Conservation (phyloP, 2,888 invertebrate species). For the Unio delphinus region DNA sequence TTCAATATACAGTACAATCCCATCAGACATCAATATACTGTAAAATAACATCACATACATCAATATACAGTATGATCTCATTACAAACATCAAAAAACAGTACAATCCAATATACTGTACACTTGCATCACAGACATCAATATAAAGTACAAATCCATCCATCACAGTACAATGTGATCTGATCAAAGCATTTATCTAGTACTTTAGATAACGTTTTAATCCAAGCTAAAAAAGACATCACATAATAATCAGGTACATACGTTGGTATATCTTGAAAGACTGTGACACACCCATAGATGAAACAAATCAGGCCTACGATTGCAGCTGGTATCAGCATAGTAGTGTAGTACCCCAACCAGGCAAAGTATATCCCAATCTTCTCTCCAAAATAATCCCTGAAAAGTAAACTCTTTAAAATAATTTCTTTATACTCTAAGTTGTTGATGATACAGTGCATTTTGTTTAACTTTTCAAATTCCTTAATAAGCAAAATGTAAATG, state of each 20-base stretch:
- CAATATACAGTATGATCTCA: no score
- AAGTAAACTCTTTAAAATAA: slow-evolving; percentile 3
- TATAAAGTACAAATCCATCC: no score
- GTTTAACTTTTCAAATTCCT: no score
- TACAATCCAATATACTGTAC: no score
- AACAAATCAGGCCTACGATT: slow-evolving; percentile 62
- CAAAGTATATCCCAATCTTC: slow-evolving; percentile 85
- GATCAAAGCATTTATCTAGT: not conserved
- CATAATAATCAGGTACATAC: slow-evolving; percentile 39
- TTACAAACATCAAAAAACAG: no score
- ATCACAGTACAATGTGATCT: no score
- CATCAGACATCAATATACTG: no score
- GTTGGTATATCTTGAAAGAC: slow-evolving; percentile 49
- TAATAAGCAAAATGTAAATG: no score
- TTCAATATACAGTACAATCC: no score
- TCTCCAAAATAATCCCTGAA: slow-evolving; percentile 69
- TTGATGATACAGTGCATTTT: no score
- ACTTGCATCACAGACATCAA: no score
- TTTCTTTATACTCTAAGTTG: not conserved
- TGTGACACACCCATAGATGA: slow-evolving; percentile 64
- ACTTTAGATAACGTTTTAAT: not conserved
- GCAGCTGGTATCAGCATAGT: slow-evolving; percentile 85
- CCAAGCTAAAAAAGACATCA: not conserved
- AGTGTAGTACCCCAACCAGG: slow-evolving; percentile 95
- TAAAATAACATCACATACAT: no score